Conservation (phyloP, 2,113 vertebrate genomes). For the Rhombomys opimus region DNA sequence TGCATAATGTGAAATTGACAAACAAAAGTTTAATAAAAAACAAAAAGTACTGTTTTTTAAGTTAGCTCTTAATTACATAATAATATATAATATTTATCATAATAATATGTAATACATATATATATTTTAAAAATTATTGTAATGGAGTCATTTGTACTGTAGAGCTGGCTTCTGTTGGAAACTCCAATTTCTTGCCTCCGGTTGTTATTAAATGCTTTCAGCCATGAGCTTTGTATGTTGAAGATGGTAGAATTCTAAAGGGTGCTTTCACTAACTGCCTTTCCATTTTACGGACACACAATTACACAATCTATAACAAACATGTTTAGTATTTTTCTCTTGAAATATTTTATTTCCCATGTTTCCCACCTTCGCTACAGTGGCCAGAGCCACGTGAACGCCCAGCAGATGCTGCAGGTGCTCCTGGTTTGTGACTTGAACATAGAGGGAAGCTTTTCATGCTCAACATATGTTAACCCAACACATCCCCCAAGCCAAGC, state of each 20-base stretch:
- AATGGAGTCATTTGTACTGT: constrained; percentile 19
- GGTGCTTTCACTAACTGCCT: neutral
- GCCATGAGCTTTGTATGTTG: neutral
- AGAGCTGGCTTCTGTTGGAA: constrained; percentile 27
- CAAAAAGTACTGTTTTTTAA: neutral
- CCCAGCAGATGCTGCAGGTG: rapidly evolving
- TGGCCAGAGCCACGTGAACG: neutral
- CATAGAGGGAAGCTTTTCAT: neutral
- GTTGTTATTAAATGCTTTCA: neutral
- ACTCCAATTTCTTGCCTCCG: neutral
- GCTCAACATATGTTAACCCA: neutral
- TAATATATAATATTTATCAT: neutral
- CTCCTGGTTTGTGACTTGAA: neutral
- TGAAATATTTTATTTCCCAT: neutral
- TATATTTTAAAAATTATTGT: neutral
- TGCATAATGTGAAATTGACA: neutral
- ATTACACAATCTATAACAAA: neutral
- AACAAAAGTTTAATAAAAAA: neutral
- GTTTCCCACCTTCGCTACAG: neutral
- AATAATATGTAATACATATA: neutral
- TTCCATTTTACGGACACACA: neutral
- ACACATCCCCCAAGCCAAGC: neutral
- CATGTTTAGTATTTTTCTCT: neutral
- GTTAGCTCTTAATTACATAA: neutral
- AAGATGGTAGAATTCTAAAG: neutral